phyloP scores from a whole-genome alignment of 1,140 invertebrate genomes.

The Dendrolimus kikuchii region DNA sequence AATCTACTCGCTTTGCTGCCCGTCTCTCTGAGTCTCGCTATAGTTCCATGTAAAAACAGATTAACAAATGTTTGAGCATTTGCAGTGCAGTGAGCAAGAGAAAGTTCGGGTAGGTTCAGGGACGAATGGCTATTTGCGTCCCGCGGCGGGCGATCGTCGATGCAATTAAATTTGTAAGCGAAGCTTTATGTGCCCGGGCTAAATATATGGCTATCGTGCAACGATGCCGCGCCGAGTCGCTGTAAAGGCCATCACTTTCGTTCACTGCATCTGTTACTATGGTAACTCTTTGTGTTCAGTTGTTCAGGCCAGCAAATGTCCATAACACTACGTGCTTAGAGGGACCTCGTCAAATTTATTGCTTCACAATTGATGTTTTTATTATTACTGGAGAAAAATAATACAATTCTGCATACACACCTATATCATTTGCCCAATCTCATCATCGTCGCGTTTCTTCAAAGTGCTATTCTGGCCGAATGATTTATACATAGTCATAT shows the following conservation, averaged over 20 bases:
- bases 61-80: constrained; percentile 24
- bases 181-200: constrained; percentile 56
- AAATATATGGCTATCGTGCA: constrained; percentile 51
- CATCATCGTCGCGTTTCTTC: too few species aligned
- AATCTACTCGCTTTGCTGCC: constrained; percentile 1
- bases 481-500: too few species aligned
- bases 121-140: constrained; percentile 62
- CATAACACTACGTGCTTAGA: background rate
- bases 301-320: constrained; percentile 8
- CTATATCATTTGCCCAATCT: too few species aligned
- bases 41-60: constrained; percentile 22
- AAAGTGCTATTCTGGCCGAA: too few species aligned
- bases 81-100: constrained; percentile 31
- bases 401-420: too few species aligned
- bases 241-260: constrained; percentile 32
- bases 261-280: constrained; percentile 23
- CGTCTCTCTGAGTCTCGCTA: constrained; percentile 1
- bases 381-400: too few species aligned
- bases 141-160: constrained; percentile 61
- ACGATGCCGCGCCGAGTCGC: constrained; percentile 38
- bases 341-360: background rate
- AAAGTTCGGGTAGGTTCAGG: constrained; percentile 68
- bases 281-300: constrained; percentile 23
- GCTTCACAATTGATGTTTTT: too few species aligned
- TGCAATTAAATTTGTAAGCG: constrained; percentile 69